phyloP scores from a whole-genome alignment of 35 echinoderm and acorn worm species.

The Heliocidaris tuberculata region DNA sequence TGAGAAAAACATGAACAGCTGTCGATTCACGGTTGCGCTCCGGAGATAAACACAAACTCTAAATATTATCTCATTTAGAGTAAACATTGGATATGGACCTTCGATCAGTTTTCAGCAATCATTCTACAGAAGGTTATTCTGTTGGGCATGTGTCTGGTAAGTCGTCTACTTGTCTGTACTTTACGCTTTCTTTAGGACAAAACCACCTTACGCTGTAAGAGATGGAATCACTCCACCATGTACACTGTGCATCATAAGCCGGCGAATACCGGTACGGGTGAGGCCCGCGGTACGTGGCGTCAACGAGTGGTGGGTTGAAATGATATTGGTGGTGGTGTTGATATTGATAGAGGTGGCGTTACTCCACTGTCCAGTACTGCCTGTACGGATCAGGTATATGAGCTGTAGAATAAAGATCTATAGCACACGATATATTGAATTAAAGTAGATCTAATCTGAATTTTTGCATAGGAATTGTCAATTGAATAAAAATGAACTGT shows the following conservation, averaged over 20 bases:
- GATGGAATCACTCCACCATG: neutral
- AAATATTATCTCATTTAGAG: slow-evolving; percentile 19
- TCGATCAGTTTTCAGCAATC: slow-evolving; percentile 73
- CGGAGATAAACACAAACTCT: neutral
- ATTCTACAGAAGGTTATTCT: slow-evolving; percentile 72
- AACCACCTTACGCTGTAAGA: neutral
- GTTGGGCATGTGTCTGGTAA: slow-evolving; percentile 69
- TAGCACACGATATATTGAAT: no score
- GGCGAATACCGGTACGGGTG: neutral
- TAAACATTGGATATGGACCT: slow-evolving; percentile 62
- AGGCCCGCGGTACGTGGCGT: neutral
- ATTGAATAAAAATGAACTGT: no score
- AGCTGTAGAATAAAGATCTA: no score
- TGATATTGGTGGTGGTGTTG: neutral
- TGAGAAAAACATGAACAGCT: neutral
- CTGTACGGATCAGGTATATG: no score
- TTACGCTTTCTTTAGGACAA: neutral
- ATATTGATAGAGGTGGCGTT: neutral
- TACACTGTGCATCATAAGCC: neutral
- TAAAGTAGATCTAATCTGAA: no score
- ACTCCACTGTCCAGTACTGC: no score
- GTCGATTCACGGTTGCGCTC: neutral
- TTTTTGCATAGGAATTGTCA: no score
- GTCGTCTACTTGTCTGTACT: neutral
- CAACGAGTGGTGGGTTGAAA: neutral